These are phyloP conservation scores for Arremon brunneinucha DNA, from an alignment of 2,797 vertebrate genomes.

Conservation along the genomic window DNA sequence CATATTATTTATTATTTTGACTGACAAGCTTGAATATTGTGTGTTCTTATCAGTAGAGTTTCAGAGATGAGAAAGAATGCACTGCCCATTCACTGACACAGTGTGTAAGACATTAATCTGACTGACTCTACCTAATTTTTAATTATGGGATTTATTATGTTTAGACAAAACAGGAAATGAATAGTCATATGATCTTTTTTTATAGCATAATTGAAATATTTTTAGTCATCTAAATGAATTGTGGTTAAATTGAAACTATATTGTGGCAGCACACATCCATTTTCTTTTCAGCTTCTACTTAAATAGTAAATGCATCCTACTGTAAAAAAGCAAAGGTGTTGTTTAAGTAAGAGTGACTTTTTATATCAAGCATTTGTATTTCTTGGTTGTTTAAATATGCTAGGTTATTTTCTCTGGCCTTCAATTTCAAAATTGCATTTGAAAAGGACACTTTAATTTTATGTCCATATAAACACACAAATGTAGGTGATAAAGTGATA, in stretches of 20 bases:
- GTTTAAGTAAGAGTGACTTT: neutral
- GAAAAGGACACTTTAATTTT: neutral
- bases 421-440: neutral
- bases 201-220: neutral
- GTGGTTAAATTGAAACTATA: neutral
- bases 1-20: neutral
- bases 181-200: neutral
- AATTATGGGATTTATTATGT: neutral
- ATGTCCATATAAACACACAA: neutral
- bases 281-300: neutral
- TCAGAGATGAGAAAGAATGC: neutral
- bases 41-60: neutral
- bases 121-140: neutral
- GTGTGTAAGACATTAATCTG: neutral
- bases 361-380: neutral
- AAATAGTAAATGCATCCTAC: neutral
- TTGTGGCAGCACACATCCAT: neutral
- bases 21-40: neutral
- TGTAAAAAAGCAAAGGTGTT: neutral
- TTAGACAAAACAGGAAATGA: neutral
- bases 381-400: neutral
- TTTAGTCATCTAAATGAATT: neutral
- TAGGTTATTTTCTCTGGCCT: neutral
- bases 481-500: neutral
- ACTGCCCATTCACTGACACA: neutral